Evolutionary conservation across 1,140 invertebrate genomes (phyloP).

Genomic region (Drosophila ananassae): DNA sequence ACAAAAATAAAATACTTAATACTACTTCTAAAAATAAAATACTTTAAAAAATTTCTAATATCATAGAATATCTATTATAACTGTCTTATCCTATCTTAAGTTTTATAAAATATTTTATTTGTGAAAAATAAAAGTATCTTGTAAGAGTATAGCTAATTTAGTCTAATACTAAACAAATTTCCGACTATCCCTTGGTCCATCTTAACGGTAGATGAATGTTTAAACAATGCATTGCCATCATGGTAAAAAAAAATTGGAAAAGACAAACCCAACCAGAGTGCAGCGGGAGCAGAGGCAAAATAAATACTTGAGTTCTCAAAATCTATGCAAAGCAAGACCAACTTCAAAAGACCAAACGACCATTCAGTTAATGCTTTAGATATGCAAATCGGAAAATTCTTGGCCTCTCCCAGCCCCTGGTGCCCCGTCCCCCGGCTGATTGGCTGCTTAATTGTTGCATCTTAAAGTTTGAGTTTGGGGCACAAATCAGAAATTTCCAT

Average conservation of each 20-base stretch:
- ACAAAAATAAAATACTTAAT: too few species aligned
- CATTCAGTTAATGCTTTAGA: slow-evolving; percentile 73
- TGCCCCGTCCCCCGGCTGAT: slow-evolving; percentile 53
- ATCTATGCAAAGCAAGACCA: slow-evolving; percentile 68
- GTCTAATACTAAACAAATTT: not conserved
- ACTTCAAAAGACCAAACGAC: slow-evolving; percentile 59
- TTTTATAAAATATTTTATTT: too few species aligned
- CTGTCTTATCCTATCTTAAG: too few species aligned
- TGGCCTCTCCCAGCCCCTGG: not conserved
- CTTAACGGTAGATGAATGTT: slow-evolving; percentile 70
- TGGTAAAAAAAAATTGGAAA: slow-evolving; percentile 4
- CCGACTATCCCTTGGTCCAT: slow-evolving; percentile 2
- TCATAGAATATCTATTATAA: too few species aligned
- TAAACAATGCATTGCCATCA: slow-evolving; percentile 63
- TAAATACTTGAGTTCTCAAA: slow-evolving; percentile 70
- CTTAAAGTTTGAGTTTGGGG: not conserved
- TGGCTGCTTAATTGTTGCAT: slow-evolving; percentile 71
- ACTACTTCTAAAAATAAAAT: too few species aligned
- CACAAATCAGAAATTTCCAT: slow-evolving; percentile 54
- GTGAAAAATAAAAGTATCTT: not conserved
- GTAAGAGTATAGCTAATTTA: slow-evolving; percentile 17
- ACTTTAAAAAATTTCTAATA: too few species aligned
- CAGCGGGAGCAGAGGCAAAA: slow-evolving; percentile 33
- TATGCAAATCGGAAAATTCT: slow-evolving; percentile 74
- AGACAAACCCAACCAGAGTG: slow-evolving; percentile 11